phyloP scores from a whole-genome alignment of 2,113 vertebrate genomes.

The Podarcis cretensis region DNA sequence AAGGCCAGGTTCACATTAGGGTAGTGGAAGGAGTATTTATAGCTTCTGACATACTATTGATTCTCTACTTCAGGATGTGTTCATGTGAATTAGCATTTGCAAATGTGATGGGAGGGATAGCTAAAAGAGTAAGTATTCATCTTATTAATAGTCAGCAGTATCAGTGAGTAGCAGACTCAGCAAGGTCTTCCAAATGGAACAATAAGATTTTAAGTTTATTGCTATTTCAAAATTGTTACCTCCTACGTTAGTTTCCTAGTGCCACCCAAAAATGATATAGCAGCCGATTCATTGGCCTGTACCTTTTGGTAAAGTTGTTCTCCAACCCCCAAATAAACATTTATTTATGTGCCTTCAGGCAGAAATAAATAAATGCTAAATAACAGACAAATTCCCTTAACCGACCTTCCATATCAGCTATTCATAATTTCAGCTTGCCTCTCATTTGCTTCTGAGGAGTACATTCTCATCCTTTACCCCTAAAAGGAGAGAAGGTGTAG shows the following conservation, averaged over 20 bases:
- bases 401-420: not conserved
- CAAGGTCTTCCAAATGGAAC: not conserved
- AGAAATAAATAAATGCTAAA: not conserved
- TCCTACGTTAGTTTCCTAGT: not conserved
- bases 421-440: not conserved
- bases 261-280: not conserved
- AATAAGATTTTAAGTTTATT: not conserved
- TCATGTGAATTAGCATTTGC: slow-evolving; percentile 8
- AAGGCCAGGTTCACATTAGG: slow-evolving; percentile 41
- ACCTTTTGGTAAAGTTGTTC: not conserved
- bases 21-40: slow-evolving; percentile 11
- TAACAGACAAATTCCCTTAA: not conserved
- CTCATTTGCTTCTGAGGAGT: not conserved
- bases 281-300: not conserved
- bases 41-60: slow-evolving; percentile 22
- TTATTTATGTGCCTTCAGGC: not conserved
- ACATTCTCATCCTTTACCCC: no score
- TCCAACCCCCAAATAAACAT: not conserved
- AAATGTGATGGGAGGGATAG: not conserved
- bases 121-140: not conserved
- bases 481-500: not conserved
- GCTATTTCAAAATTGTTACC: not conserved
- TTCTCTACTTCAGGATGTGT: slow-evolving; percentile 25
- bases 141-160: not conserved
- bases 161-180: no score